These are phyloP conservation scores for Procambarus clarkii DNA, from an alignment of 1,140 invertebrate genomes.

Conservation along the genomic window DNA sequence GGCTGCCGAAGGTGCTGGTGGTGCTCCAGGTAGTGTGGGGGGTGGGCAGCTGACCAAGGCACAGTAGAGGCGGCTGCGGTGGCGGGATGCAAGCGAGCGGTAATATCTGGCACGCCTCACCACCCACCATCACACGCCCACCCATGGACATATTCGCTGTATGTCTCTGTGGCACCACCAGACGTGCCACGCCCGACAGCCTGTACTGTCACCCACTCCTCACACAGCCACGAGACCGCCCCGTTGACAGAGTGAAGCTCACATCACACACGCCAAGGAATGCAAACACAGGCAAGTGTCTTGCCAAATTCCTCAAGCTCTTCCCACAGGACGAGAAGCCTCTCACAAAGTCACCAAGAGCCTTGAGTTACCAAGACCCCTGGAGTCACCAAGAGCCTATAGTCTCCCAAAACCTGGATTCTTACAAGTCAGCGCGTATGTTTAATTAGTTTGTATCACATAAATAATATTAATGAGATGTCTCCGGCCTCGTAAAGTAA, in stretches of 20 bases:
- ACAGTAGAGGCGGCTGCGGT: not conserved
- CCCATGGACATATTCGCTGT: slow-evolving; percentile 18
- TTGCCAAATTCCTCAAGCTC: not conserved
- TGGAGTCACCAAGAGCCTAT: no score
- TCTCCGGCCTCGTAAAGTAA: no score
- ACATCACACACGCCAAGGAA: not conserved
- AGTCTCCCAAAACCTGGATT: no score
- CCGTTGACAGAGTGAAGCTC: not conserved
- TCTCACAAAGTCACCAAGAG: not conserved
- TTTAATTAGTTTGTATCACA: no score
- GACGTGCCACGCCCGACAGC: no score
- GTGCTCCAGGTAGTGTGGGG: not conserved
- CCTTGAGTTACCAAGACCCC: no score
- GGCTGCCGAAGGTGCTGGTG: slow-evolving; percentile 21
- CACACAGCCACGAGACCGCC: not conserved
- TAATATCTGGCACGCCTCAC: slow-evolving; percentile 12
- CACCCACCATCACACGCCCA: slow-evolving; percentile 18
- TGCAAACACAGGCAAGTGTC: not conserved
- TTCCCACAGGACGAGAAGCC: not conserved
- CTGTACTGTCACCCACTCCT: not conserved
- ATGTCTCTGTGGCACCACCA: not conserved
- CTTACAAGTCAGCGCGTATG: no score
- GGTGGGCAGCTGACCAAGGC: not conserved
- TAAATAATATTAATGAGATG: no score
- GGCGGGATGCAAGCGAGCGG: not conserved